Conservation (phyloP, 1,140 invertebrate species). For the Aphaenogaster rudis region DNA sequence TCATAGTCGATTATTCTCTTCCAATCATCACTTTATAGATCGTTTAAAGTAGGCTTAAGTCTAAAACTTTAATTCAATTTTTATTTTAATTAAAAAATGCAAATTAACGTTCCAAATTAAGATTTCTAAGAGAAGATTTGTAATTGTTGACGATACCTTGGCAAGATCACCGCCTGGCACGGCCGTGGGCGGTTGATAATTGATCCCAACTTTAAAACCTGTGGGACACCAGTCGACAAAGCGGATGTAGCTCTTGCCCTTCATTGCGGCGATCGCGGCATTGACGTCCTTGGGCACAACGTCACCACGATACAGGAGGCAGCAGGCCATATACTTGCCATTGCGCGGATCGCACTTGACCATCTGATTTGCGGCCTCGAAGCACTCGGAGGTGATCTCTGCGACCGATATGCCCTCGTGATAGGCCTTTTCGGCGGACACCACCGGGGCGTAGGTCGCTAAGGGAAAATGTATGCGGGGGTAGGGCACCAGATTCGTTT, state of each 20-base stretch:
- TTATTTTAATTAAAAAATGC: neutral
- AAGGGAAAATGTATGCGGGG: conserved; percentile 73
- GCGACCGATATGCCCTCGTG: conserved; percentile 75
- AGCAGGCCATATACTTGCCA: conserved; percentile 92
- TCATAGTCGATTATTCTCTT: too few relatives aligned
- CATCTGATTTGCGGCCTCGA: conserved; percentile 74
- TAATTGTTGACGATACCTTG: conserved; percentile 80
- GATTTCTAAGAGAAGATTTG: neutral
- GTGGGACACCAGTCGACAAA: conserved; percentile 92
- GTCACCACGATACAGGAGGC: conserved; percentile 70
- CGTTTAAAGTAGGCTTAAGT: neutral
- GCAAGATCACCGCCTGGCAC: conserved; percentile 86
- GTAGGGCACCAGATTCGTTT: conserved; percentile 73
- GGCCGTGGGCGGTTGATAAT: conserved; percentile 91
- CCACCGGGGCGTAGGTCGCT: conserved; percentile 71
- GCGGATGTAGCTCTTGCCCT: conserved; percentile 71
- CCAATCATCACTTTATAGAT: neutral
- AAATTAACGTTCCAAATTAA: neutral
- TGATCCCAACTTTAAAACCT: conserved; percentile 91
- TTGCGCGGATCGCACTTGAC: conserved; percentile 73
- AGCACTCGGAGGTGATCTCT: conserved; percentile 74
- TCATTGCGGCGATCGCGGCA: conserved; percentile 87
- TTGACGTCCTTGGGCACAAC: conserved; percentile 89
- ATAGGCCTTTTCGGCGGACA: conserved; percentile 71
- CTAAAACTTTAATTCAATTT: neutral